phyloP scores from a whole-genome alignment of 2,888 invertebrate genomes.

The Philhelius pedissequus region DNA sequence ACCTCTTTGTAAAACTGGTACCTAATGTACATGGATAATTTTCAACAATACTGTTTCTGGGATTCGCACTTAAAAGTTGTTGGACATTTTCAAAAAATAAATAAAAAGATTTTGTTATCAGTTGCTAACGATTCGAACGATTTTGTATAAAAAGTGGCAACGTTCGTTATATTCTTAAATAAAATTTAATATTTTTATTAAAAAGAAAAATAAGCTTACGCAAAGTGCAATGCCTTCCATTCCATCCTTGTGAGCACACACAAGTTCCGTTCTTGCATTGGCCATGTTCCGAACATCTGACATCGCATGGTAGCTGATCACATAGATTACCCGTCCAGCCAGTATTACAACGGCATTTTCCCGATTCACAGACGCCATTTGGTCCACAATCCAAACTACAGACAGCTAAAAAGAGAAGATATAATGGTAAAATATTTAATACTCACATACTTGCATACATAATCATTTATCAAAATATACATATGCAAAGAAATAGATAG shows the following conservation, averaged over 20 bases:
- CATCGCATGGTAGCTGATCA: conserved; percentile 94
- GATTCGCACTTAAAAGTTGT: too few species aligned
- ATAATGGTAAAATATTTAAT: conserved; percentile 9
- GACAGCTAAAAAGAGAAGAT: conserved; percentile 82
- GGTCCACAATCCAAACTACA: conserved; percentile 96
- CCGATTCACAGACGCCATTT: conserved; percentile 95
- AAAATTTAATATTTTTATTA: neutral
- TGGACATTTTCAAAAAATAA: too few species aligned
- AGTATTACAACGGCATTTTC: conserved; percentile 92
- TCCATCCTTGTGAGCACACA: conserved; percentile 98
- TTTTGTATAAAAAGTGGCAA: too few species aligned
- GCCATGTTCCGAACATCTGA: conserved; percentile 95
- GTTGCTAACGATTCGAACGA: too few species aligned
- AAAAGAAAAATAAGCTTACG: conserved; percentile 84
- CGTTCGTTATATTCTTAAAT: too few species aligned
- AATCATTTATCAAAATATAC: neutral
- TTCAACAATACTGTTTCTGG: too few species aligned
- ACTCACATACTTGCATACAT: neutral
- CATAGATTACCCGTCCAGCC: conserved; percentile 97
- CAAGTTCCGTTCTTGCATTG: conserved; percentile 99
- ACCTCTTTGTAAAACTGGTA: too few species aligned
- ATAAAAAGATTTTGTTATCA: too few species aligned
- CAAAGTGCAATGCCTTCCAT: conserved; percentile 97
- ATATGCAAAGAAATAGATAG: neutral
- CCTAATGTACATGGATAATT: too few species aligned